Conservation (phyloP, 2,888 invertebrate genomes). For the Zeuzera pyrina region DNA sequence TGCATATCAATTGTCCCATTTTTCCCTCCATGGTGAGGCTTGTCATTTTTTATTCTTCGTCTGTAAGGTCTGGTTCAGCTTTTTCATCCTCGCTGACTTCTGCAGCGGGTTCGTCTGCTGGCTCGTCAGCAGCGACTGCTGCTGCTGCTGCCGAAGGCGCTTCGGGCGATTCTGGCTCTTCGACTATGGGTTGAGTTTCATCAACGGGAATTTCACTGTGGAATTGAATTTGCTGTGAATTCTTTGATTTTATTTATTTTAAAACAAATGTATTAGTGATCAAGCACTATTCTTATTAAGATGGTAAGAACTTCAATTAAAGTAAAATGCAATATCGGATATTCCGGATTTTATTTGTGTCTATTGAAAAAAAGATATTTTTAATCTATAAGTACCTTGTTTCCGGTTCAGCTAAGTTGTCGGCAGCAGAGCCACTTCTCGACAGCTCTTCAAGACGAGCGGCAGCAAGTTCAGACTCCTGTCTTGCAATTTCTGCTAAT, state of each 20-base stretch:
- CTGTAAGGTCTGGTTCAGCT: constrained; percentile 67
- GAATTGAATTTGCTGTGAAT: no score
- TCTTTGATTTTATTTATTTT: no score
- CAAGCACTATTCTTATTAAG: no score
- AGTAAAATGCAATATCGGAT: no score
- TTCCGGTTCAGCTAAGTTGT: constrained; percentile 44
- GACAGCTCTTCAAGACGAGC: constrained; percentile 73
- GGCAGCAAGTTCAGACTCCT: constrained; percentile 73
- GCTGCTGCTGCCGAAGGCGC: constrained; percentile 33
- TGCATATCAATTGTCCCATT: constrained; percentile 13
- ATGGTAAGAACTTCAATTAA: no score
- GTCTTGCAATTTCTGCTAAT: constrained; percentile 76
- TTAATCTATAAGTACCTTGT: constrained; percentile 28
- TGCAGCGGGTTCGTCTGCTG: constrained; percentile 30
- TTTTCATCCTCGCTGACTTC: constrained; percentile 63
- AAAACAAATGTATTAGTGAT: no score
- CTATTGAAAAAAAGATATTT: no score
- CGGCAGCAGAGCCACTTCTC: constrained; percentile 50
- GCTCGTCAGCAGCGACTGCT: constrained; percentile 31
- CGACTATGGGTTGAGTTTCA: constrained; percentile 55
- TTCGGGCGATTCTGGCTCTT: constrained; percentile 63
- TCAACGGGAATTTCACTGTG: constrained; percentile 45
- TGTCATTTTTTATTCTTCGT: constrained; percentile 53
- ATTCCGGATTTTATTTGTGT: no score
- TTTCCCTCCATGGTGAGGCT: constrained; percentile 11